Base-by-base conservation (phyloP, 2,888 invertebrate genomes). In the Acleris cristana region DNA sequence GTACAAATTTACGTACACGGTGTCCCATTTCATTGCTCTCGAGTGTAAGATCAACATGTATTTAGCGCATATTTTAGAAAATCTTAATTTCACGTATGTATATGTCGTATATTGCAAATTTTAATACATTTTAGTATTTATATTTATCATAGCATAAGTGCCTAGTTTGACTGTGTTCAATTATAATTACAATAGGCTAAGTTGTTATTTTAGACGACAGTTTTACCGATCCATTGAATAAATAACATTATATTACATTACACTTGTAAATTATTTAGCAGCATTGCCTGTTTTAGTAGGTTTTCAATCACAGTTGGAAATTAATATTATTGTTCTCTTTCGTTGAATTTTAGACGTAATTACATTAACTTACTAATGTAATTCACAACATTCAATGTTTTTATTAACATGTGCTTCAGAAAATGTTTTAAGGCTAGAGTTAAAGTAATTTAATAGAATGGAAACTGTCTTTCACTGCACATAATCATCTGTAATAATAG, bases 401-500 rank as follows among this genome's bases (percentile, higher is more conserved):
- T 12, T 19, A 21, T 21, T 21, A 48, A 48, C 2, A n/a, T 56
- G 16, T 44, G 16, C 56, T 44, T 44, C 21, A 23, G 44, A 56
- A 56, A 48, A 45, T 16, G n/a, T 23, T 30, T 48, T 8, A 49
- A 48, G 19, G 21, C 7, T 34, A 56, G 21, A 44, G 49, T 49
- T 49, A 62, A 55, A 66, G 52, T 61, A 62, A 34, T 34, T 53
- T 5, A 34, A 16, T 10, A 26, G 23, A 26, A 51, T 44, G 51
- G 44, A 48, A 59, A 26, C 30, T 23, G 56, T 23, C 48, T 30
- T 57, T 62, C 66, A 51, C 61, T 66, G 61, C 57, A 62, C 57
- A 67, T 63, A 59, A 58, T 49, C 63, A 67, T 58, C 53, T 23
- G 48, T 58, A 54, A 34, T 58, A 63, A 67, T 67, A 67, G 57